These are phyloP conservation scores for Hyalella azteca DNA, from an alignment of 2,888 invertebrate genomes.

Conservation along the genomic window DNA sequence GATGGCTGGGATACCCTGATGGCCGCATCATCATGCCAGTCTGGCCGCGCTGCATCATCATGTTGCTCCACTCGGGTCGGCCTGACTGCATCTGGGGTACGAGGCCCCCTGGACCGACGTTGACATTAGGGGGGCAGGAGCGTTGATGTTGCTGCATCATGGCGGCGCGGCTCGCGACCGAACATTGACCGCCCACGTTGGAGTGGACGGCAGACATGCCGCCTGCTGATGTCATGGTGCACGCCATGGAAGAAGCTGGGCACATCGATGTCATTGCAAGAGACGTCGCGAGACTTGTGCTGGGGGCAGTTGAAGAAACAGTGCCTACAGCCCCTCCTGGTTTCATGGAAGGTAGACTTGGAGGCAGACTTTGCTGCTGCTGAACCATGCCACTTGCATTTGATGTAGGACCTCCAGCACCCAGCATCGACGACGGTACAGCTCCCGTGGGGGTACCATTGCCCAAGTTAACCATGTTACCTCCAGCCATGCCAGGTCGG, in stretches of 20 bases:
- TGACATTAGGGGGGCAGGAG: constrained; percentile 15
- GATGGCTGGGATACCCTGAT: constrained; percentile 44
- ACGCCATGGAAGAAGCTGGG: constrained; percentile 6
- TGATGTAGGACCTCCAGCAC: background rate
- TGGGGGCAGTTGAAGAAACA: background rate
- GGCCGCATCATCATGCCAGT: constrained; percentile 52
- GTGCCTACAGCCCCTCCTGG: background rate
- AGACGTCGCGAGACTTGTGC: background rate
- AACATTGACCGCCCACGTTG: background rate
- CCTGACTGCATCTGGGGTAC: constrained; percentile 56
- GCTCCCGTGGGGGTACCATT: constrained; percentile 11
- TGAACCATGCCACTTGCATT: background rate
- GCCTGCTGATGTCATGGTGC: background rate
- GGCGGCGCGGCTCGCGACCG: background rate
- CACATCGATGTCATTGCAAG: background rate
- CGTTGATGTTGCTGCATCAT: constrained; percentile 10
- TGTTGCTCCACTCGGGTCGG: constrained; percentile 56
- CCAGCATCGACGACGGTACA: background rate
- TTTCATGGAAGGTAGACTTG: constrained; percentile 31
- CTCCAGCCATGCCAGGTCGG: constrained; percentile 50
- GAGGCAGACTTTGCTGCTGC: constrained; percentile 14
- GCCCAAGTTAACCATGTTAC: constrained; percentile 50
- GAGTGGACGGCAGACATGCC: background rate
- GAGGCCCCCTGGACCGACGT: constrained; percentile 46
- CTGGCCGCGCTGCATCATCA: constrained; percentile 55